phyloP scores from a whole-genome alignment of 2,888 invertebrate genomes.

The Scotopteryx bipunctaria region DNA sequence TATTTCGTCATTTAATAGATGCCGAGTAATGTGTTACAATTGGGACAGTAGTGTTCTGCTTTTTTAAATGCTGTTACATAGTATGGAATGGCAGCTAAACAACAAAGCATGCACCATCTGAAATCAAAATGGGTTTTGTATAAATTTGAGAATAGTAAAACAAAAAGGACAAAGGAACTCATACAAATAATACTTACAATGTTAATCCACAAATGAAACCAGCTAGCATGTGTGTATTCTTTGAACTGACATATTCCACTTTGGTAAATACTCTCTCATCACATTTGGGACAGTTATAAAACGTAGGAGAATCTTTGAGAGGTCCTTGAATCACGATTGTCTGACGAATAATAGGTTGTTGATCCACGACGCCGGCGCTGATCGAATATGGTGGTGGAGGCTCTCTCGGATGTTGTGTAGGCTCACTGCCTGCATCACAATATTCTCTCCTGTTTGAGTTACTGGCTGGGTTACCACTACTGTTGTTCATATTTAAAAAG shows the following conservation, averaged over 20 bases:
- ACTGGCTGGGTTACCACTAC: conserved; percentile 43
- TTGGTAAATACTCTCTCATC: conserved; percentile 60
- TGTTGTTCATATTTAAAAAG: conserved; percentile 45
- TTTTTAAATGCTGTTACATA: conserved; percentile 61
- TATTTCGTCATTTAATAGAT: conserved; percentile 47
- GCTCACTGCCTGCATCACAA: conserved; percentile 44
- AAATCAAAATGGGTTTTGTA: conserved; percentile 43
- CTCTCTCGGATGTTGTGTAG: conserved; percentile 43
- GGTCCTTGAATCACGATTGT: conserved; percentile 58
- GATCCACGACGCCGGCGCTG: conserved; percentile 34
- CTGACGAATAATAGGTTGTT: conserved; percentile 53
- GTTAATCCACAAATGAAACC: conserved; percentile 74
- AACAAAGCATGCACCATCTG: conserved; percentile 76
- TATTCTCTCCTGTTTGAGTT: conserved; percentile 39
- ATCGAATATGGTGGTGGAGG: conserved; percentile 68
- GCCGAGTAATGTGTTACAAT: conserved; percentile 66
- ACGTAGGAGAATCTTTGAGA: conserved; percentile 56
- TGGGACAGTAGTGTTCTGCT: conserved; percentile 69
- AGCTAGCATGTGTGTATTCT: conserved; percentile 70
- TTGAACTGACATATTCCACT: conserved; percentile 65
- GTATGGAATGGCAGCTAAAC: conserved; percentile 70
- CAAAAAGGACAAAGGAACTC: too few species aligned
- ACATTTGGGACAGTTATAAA: conserved; percentile 63
- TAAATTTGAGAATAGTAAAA: background rate
- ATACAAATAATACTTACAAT: conserved; percentile 61